Evolutionary conservation across 2,888 invertebrate genomes (phyloP).

Genomic region (Drosophila aldrichi): DNA sequence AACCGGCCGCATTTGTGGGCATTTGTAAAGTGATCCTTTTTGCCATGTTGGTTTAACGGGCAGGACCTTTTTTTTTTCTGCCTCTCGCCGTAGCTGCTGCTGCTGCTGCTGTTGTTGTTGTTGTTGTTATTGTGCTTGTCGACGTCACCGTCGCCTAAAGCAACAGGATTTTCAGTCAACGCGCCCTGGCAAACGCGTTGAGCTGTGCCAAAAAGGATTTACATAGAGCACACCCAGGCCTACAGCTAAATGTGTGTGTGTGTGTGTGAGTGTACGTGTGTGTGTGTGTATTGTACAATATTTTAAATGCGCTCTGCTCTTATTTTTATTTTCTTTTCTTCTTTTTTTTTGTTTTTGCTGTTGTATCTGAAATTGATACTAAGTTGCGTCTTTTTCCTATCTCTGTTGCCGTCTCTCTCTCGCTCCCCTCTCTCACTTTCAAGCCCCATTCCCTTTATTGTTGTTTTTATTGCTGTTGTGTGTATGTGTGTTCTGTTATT

Average conservation of each 20-base stretch:
- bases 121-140: constrained; percentile 35
- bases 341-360: constrained; percentile 15
- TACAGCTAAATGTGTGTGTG: constrained; percentile 2
- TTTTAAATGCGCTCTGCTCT: constrained; percentile 57
- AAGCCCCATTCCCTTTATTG: constrained; percentile 15
- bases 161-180: constrained; percentile 70
- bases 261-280: constrained; percentile 12
- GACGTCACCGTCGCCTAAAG: constrained; percentile 66
- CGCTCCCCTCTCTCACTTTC: neutral
- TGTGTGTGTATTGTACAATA: constrained; percentile 51
- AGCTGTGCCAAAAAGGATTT: constrained; percentile 81
- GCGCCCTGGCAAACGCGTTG: constrained; percentile 66
- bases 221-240: constrained; percentile 40
- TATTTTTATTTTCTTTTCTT: constrained; percentile 53
- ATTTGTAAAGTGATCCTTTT: constrained; percentile 79
- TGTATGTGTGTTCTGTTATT: constrained; percentile 64
- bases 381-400: constrained; percentile 53
- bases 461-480: constrained; percentile 39
- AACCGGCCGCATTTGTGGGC: constrained; percentile 81
- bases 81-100: constrained; percentile 10
- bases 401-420: neutral
- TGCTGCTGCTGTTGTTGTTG: constrained; percentile 9
- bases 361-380: constrained; percentile 64
- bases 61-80: constrained; percentile 62
- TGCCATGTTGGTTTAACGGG: constrained; percentile 57